Evolutionary conservation across 2,113 vertebrate genomes (phyloP).

Genomic region (Coptodon bakossiorum): DNA sequence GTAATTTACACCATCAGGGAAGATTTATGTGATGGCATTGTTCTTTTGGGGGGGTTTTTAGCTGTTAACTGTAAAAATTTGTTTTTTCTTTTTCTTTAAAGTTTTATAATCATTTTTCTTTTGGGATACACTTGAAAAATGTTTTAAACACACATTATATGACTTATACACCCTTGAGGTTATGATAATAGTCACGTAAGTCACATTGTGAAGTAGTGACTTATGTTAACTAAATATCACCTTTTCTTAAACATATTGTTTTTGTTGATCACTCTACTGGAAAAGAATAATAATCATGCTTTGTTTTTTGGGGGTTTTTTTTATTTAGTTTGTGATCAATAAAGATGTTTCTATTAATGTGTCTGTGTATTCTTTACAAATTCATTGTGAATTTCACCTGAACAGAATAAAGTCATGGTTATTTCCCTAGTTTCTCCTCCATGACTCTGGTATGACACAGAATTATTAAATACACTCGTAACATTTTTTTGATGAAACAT

Average conservation of each 20-base stretch:
- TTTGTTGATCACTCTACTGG: background rate
- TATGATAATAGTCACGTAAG: background rate
- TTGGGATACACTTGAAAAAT: background rate
- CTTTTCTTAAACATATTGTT: background rate
- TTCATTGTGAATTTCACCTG: background rate
- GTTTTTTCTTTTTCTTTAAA: background rate
- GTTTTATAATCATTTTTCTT: background rate
- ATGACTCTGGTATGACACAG: background rate
- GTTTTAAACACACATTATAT: background rate
- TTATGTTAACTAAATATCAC: background rate
- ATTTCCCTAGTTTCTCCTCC: background rate
- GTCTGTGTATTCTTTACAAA: background rate
- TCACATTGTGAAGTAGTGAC: background rate
- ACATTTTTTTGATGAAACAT: background rate
- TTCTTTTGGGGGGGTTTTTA: rapidly evolving
- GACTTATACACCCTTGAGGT: background rate
- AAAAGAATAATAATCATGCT: background rate
- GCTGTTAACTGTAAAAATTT: background rate
- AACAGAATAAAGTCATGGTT: background rate
- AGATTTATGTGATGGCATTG: background rate
- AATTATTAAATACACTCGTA: background rate
- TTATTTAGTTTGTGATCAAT: background rate
- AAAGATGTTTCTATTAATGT: background rate
- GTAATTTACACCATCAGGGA: background rate
- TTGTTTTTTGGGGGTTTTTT: background rate